These are phyloP conservation scores for Hippopotamyrus pictus DNA, from an alignment of 2,797 vertebrate genomes.

Conservation along the genomic window DNA sequence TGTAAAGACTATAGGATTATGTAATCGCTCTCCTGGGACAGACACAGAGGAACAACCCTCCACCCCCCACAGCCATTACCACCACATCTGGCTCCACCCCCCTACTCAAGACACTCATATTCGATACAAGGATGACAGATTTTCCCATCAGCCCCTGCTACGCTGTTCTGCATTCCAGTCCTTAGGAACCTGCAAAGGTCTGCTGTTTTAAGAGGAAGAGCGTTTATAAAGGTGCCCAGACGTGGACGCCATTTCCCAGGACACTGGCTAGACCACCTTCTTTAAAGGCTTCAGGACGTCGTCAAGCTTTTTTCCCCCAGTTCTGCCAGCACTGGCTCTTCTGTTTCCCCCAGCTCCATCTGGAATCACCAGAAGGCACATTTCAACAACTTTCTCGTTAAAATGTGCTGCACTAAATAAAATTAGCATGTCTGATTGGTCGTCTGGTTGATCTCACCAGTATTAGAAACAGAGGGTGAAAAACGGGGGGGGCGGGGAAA, in stretches of 20 bases:
- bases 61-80: not conserved
- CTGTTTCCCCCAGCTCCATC: not conserved
- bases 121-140: not conserved
- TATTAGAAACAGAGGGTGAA: not conserved
- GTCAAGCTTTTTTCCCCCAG: not conserved
- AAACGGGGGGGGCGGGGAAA: too few species aligned
- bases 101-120: not conserved
- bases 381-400: not conserved
- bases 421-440: not conserved
- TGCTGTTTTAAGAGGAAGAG: not conserved
- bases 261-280: not conserved
- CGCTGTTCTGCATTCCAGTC: not conserved
- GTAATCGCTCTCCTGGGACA: not conserved
- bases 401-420: not conserved
- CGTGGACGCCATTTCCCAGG: not conserved
- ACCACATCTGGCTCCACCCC: not conserved
- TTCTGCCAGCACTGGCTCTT: not conserved
- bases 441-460: not conserved
- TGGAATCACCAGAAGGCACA: not conserved
- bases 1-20: not conserved
- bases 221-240: not conserved
- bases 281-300: not conserved
- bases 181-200: not conserved
- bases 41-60: not conserved
- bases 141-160: not conserved